Base-by-base conservation (phyloP, 1,140 invertebrate genomes). In the Aphidius ervi region DNA sequence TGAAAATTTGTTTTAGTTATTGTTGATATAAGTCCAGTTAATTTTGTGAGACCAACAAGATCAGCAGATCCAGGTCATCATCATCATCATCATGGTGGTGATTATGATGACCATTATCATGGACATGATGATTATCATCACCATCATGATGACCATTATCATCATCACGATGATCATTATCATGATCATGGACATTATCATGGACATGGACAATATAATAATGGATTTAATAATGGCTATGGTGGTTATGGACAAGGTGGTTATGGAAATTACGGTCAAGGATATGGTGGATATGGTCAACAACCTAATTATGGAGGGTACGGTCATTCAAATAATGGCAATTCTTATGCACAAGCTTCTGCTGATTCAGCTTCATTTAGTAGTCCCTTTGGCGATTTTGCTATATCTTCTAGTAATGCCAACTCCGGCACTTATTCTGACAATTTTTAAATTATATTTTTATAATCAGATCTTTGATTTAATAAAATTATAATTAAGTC, bases 341-440 rank as follows among this genome's bases (percentile, higher is more conserved):
- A 53, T 6, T 62, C 31, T 3, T 57, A 58, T 9, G 53, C 65
- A 5, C 59, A 61, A 5, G 69, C 66, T 7, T 61, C 53, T 6
- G 66, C 68, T 0, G 55, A 54, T 16, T 55, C 68, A 6, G 67
- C 58, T 5, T 42, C 68, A 5, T 59, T 68, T 23, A 68, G 52
- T 55, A 64, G 62, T 4, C 69, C 69, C 1, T 67, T 65, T 1
- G 68, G 68, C 8, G 55, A 61, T 40, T 63, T 53, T 3, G 49
- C 68, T 2, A 69, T 64, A 37, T 46, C 69, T 2, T 56, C 37
- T 7, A 60, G 67, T 0, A 63, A 31, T 8, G 56, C 67, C 8
- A 64, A 60, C 52, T 7, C 65, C 31, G 67, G 65, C 52, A 42
- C 2, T 39, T 6, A 37, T n/a, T 16, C 16, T 16, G 16, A 16